A percentile compares a stretch with the other conserved stretches of the same genome.
These are phyloP conservation scores for Formicarius rufipectus DNA, from an alignment of 2,113 vertebrate species.

Conservation along the genomic window DNA sequence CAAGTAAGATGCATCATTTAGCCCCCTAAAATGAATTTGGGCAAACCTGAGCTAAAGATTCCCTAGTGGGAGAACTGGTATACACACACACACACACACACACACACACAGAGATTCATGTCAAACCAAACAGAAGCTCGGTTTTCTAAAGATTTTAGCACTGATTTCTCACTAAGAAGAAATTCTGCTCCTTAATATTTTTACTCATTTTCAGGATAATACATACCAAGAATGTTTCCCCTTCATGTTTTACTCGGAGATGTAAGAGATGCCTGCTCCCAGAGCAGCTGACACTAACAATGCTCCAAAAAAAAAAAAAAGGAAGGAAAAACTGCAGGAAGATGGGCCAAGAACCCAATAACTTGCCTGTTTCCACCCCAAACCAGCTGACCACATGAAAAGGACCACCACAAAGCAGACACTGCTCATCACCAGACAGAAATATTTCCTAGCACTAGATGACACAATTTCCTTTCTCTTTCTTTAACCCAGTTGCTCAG, in stretches of 20 bases:
- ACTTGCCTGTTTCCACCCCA: background rate
- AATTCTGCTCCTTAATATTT: background rate
- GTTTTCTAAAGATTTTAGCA: background rate
- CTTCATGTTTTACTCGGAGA: background rate
- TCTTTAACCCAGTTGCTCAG: background rate
- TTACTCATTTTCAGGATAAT: background rate
- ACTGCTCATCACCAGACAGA: background rate
- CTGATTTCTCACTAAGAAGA: background rate
- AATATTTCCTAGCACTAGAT: background rate
- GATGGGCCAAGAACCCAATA: background rate
- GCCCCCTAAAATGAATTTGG: background rate
- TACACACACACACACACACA: background rate
- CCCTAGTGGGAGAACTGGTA: background rate
- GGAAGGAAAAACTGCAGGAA: background rate
- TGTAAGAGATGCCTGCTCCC: background rate
- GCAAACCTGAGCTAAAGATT: background rate
- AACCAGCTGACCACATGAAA: background rate
- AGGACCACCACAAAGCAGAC: background rate
- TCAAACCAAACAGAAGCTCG: background rate
- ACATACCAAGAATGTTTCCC: background rate
- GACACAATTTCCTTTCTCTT: background rate
- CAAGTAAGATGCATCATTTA: background rate
- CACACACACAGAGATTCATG: background rate
- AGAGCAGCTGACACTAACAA: background rate
- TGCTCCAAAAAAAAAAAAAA: background rate